Conservation (phyloP, 1,140 invertebrate genomes). For the Bombyx mori region DNA sequence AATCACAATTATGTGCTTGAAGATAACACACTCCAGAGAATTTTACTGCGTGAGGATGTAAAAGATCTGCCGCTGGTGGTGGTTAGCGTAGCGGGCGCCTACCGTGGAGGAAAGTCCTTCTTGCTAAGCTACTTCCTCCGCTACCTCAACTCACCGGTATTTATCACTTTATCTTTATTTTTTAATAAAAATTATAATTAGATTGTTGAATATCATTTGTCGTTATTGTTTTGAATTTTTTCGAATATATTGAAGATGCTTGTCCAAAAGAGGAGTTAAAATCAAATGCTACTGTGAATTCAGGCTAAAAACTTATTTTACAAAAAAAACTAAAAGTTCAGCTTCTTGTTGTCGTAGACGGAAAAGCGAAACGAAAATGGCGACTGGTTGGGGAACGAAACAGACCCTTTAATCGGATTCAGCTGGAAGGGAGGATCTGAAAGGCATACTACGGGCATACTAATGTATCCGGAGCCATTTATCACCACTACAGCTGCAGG, state of each 20-base stretch:
- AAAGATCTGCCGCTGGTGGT: slow-evolving; percentile 68
- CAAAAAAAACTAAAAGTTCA: too few species aligned
- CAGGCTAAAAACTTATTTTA: too few species aligned
- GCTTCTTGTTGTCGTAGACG: not conserved
- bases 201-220: not conserved
- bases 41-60: slow-evolving; percentile 9
- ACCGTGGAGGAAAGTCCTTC: not conserved
- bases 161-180: slow-evolving; percentile 2
- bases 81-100: slow-evolving; percentile 82
- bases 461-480: slow-evolving; percentile 95
- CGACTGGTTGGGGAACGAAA: slow-evolving; percentile 72
- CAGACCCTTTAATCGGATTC: slow-evolving; percentile 82
- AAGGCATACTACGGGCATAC: slow-evolving; percentile 92
- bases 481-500: slow-evolving; percentile 78
- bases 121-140: not conserved
- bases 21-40: slow-evolving; percentile 9
- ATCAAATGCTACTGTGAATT: not conserved
- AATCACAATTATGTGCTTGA: slow-evolving; percentile 17
- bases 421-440: slow-evolving; percentile 93
- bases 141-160: not conserved
- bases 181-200: too few species aligned
- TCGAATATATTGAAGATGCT: too few species aligned
- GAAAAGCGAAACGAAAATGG: slow-evolving; percentile 4
- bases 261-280: not conserved
- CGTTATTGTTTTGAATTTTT: too few species aligned